These are phyloP conservation scores for Falco punctatus DNA, from an alignment of 2,113 vertebrate genomes.

Conservation along the genomic window DNA sequence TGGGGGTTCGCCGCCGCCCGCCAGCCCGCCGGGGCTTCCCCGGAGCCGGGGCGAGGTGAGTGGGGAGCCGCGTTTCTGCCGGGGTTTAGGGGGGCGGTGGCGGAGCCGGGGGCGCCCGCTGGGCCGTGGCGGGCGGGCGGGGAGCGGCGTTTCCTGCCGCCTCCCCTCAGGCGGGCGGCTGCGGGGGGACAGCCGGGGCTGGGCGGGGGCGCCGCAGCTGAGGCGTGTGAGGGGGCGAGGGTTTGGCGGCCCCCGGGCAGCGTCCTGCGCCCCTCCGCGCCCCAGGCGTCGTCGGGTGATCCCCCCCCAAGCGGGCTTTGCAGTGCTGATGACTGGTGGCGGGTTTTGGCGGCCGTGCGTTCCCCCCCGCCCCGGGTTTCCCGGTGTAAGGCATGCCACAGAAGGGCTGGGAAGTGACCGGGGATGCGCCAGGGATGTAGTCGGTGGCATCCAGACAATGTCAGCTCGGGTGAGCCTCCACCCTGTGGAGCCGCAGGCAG, in stretches of 20 bases:
- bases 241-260: neutral
- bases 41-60: neutral
- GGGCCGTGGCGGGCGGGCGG: neutral
- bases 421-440: conserved; percentile 22
- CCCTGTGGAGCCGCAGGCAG: conserved; percentile 47
- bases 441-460: conserved; percentile 34
- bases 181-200: neutral
- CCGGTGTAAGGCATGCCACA: neutral
- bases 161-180: neutral
- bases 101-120: neutral
- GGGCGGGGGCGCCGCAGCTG: neutral
- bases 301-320: neutral
- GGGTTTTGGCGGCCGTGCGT: neutral
- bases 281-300: neutral
- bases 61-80: neutral
- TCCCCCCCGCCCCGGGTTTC: neutral
- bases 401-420: neutral
- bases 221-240: neutral
- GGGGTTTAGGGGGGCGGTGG: neutral
- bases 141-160: neutral
- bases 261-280: neutral
- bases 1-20: neutral
- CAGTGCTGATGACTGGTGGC: neutral
- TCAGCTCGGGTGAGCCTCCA: conserved; percentile 36
- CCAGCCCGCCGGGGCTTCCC: neutral